Conservation (phyloP, 2,113 vertebrate species). For the Sander vitreus region DNA sequence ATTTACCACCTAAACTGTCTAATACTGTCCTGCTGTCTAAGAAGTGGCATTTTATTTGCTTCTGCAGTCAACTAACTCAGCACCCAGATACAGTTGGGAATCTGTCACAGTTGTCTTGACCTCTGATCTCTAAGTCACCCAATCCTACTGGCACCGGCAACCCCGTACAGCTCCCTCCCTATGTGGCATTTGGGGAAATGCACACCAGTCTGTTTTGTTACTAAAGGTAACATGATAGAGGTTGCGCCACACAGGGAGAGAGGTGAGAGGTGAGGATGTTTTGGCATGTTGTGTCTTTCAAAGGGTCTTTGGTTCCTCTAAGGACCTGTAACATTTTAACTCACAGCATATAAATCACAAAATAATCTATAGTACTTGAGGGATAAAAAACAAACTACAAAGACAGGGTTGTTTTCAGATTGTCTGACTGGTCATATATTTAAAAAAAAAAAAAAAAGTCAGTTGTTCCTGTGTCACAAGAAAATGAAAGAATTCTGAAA, state of each 20-base stretch:
- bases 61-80: background rate
- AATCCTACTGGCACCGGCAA: background rate
- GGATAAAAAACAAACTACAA: background rate
- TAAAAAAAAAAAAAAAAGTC: no score
- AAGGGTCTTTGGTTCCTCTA: background rate
- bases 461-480: background rate
- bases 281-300: slow-evolving; percentile 21
- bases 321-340: slow-evolving; percentile 15
- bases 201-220: slow-evolving; percentile 18
- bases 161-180: background rate
- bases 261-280: slow-evolving; percentile 26
- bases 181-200: slow-evolving; percentile 41
- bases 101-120: slow-evolving; percentile 64
- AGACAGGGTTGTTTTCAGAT: background rate
- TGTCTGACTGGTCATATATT: background rate
- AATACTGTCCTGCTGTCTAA: background rate
- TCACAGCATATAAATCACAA: background rate
- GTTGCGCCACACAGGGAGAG: slow-evolving; percentile 35
- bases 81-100: slow-evolving; percentile 5
- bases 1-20: background rate
- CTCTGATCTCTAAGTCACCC: slow-evolving; percentile 47
- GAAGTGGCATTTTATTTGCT: slow-evolving; percentile 4
- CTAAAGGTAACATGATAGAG: slow-evolving; percentile 43
- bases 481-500: background rate
- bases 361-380: background rate